phyloP scores from a whole-genome alignment of 2,113 vertebrate genomes.

The Emydocephalus ijimae region DNA sequence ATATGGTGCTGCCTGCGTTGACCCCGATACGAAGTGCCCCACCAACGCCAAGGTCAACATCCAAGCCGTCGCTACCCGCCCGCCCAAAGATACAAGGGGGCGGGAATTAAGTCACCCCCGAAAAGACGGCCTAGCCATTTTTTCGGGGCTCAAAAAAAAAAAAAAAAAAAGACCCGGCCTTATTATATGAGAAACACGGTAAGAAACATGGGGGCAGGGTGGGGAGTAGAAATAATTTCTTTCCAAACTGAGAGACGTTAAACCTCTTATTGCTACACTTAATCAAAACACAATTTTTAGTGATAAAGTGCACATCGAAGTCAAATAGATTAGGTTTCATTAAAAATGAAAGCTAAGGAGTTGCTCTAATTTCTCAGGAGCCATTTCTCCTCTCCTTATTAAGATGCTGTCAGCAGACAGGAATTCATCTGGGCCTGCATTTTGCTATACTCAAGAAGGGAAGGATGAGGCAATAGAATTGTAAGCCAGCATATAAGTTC shows the following conservation, averaged over 20 bases:
- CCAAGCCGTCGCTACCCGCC: no score
- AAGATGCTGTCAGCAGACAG: slow-evolving; percentile 36
- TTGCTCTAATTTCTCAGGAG: slow-evolving; percentile 17
- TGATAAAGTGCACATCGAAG: neutral
- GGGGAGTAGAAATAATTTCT: neutral
- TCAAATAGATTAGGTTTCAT: neutral
- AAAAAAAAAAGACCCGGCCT: no score
- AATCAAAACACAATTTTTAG: neutral
- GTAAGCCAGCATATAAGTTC: neutral
- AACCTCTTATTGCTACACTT: neutral
- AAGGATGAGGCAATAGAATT: neutral
- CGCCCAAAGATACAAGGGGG: no score
- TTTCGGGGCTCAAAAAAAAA: no score
- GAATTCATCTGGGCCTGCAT: slow-evolving; percentile 16
- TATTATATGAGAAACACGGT: no score
- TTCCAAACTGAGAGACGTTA: neutral
- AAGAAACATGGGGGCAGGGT: neutral
- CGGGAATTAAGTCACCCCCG: no score
- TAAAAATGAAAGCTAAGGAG: neutral
- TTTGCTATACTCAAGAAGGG: neutral
- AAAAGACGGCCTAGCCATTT: no score
- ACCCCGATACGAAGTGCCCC: no score
- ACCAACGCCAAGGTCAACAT: no score
- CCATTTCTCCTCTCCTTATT: neutral
- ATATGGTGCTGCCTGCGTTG: no score